Base-by-base conservation (phyloP, 2,888 invertebrate genomes). In the Helleia helle region DNA sequence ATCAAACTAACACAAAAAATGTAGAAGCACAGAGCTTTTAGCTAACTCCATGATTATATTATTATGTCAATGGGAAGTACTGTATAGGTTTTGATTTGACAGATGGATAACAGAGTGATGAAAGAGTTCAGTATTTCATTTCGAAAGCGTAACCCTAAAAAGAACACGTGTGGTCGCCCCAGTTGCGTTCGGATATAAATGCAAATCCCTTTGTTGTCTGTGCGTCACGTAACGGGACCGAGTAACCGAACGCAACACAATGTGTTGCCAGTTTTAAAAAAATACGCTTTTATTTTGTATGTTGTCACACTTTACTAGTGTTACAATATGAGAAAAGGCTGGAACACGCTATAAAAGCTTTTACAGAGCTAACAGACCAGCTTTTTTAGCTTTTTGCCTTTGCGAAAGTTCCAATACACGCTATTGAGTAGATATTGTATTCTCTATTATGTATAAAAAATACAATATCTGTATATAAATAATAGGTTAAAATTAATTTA, bases 181-280 rank as follows among this genome's bases (percentile, higher is more conserved):
- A 59, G 57, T 70, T 75, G 51, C 69, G 70, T 65, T 63, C 61
- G 62, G 40, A 40, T 66, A 72, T 64, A 71, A 69, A 77, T 80
- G 81, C 75, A 77, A 81, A 81, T 77, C 66, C 56, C 70, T 80
- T 81, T 79, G 76, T 79, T 75, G 76, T 77, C 70, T 65, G 68
- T 50, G 55, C 56, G 62, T 75, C 70, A 71, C 52, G 52, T 73
- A 71, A 72, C 73, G 72, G 76, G 58, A 57, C 58, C 47, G 44
- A 47, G 53, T 67, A 68, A 62, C 54, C 54, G 64, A 58, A 65
- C 55, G 47, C 8, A 12, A 18, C n/a, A 11, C 26, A 11, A 9
- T 52, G 56, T 57, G 54, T 53, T 50, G 48, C 49, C 42, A 46
- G 46, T 44, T 41, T 48, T 45, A 38, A 40, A 38, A 40, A 36